Evolutionary conservation across 2,888 invertebrate genomes (phyloP).

Genomic region (Ephialtes manifestator): DNA sequence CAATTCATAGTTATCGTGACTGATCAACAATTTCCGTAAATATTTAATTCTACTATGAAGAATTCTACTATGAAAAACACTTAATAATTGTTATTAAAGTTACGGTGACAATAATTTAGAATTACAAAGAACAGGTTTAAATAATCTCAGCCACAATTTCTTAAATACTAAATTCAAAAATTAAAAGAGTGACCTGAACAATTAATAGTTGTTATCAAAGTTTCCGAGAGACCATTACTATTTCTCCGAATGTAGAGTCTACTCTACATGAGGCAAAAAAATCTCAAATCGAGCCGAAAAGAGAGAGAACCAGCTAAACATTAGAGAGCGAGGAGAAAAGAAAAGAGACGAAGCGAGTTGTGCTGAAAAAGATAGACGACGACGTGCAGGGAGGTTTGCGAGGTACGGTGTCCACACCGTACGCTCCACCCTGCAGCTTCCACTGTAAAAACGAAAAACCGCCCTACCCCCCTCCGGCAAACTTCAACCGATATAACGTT

Average conservation of each 20-base stretch:
- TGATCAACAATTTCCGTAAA: no score
- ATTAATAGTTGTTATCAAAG: no score
- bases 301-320: constrained; percentile 44
- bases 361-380: constrained; percentile 34
- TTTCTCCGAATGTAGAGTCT: neutral
- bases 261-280: constrained; percentile 18
- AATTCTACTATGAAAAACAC: no score
- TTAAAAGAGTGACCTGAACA: no score
- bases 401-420: constrained; percentile 62
- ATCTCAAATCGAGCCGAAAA: constrained; percentile 47
- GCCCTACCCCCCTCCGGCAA: constrained; percentile 14
- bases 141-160: no score
- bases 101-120: no score
- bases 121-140: no score
- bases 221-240: no score
- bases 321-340: constrained; percentile 33
- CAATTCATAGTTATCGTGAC: no score
- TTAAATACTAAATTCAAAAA: no score
- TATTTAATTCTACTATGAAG: no score
- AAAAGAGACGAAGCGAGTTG: constrained; percentile 57
- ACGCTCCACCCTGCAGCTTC: constrained; percentile 69
- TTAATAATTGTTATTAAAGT: no score
- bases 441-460: constrained; percentile 47
- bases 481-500: constrained; percentile 36
- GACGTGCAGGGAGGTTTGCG: constrained; percentile 64